These are phyloP conservation scores for Crotalus viridis DNA, from an alignment of 2,113 vertebrate species.

Conservation along the genomic window DNA sequence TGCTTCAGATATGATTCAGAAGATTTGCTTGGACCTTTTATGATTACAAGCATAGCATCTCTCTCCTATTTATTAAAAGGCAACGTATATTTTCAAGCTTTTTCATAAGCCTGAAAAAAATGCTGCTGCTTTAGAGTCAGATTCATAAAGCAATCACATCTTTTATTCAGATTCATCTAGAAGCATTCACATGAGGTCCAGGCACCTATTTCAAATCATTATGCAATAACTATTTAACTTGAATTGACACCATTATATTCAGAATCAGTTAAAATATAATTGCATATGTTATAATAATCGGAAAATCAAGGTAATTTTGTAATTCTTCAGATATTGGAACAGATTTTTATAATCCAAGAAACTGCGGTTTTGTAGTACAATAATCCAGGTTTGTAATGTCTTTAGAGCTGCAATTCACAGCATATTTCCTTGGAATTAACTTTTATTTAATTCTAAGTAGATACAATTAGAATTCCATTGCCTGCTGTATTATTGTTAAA, in stretches of 20 bases:
- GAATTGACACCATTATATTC: neutral
- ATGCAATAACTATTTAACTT: neutral
- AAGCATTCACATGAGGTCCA: neutral
- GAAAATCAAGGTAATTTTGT: neutral
- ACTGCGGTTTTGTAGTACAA: neutral
- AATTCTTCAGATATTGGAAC: neutral
- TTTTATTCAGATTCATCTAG: neutral
- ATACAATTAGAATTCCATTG: neutral
- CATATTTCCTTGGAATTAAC: neutral
- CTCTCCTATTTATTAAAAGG: neutral
- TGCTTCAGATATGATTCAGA: neutral
- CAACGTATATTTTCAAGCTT: neutral
- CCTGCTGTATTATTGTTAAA: neutral
- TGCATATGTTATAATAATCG: neutral
- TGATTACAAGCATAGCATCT: neutral
- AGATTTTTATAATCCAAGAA: neutral
- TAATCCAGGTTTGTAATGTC: neutral
- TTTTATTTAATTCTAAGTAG: neutral
- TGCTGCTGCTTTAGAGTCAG: neutral
- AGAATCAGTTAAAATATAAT: neutral
- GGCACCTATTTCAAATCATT: neutral
- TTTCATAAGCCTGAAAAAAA: neutral
- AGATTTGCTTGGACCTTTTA: neutral
- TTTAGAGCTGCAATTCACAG: neutral
- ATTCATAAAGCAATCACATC: neutral